These are phyloP conservation scores for Pipistrellus nathusii DNA, from an alignment of 2,797 vertebrate genomes.

Conservation along the genomic window DNA sequence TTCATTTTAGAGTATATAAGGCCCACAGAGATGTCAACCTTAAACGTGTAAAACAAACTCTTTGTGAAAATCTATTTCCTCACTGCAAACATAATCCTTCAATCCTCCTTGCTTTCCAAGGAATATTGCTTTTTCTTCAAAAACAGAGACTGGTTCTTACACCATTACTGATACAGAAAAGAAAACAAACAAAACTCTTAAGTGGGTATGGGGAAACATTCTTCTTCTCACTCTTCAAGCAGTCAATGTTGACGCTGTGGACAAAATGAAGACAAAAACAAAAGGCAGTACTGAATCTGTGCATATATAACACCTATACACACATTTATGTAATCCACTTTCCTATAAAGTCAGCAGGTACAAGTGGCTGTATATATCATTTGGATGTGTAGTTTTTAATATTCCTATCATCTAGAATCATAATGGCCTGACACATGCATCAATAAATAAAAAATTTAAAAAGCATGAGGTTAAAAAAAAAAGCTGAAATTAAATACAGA, in stretches of 20 bases:
- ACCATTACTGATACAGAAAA: constrained; percentile 66
- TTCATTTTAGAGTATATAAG: constrained; percentile 86
- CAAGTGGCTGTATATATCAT: constrained; percentile 83
- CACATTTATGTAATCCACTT: constrained; percentile 84
- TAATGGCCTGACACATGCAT: constrained; percentile 81
- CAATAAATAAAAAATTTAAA: constrained; percentile 89
- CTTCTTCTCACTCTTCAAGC: constrained; percentile 84
- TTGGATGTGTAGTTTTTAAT: constrained; percentile 85
- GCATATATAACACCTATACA: constrained; percentile 86
- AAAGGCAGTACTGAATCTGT: constrained; percentile 86
- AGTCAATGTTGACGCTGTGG: constrained; percentile 79
- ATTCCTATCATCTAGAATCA: constrained; percentile 84
- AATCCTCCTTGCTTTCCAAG: constrained; percentile 78
- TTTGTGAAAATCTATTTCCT: constrained; percentile 74
- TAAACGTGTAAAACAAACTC: constrained; percentile 78
- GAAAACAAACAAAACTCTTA: constrained; percentile 77
- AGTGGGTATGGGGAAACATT: constrained; percentile 76
- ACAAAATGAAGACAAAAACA: constrained; percentile 84
- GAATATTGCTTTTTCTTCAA: constrained; percentile 89
- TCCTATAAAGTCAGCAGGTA: constrained; percentile 88
- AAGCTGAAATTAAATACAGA: constrained; percentile 86
- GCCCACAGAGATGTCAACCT: constrained; percentile 80
- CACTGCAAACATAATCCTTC: constrained; percentile 67
- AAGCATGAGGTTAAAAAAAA: constrained; percentile 85
- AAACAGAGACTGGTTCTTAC: constrained; percentile 83